phyloP scores from a whole-genome alignment of 2,797 vertebrate genomes.

The Chloroceryle inda region DNA sequence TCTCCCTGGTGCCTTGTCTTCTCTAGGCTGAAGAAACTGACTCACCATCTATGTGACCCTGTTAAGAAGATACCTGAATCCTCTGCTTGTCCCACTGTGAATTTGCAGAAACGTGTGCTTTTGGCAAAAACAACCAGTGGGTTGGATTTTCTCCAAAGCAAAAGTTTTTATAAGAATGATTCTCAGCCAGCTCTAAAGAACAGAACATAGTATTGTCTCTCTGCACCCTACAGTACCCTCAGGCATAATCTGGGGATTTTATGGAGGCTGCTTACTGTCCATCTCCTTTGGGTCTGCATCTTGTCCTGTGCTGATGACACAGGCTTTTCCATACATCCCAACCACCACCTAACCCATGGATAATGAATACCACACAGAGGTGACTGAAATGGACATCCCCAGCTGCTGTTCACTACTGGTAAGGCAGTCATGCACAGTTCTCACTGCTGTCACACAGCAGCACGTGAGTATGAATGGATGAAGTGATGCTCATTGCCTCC shows the following conservation, averaged over 20 bases:
- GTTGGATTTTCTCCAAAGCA: not conserved
- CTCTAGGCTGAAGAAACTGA: not conserved
- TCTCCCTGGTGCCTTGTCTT: not conserved
- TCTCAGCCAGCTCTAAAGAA: not conserved
- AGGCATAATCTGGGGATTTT: not conserved
- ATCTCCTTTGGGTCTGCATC: not conserved
- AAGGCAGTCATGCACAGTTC: fast-evolving
- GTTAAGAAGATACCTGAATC: not conserved
- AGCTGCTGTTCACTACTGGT: not conserved
- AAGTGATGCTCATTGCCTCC: not conserved
- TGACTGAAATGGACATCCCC: not conserved
- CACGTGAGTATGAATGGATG: fast-evolving
- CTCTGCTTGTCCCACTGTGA: not conserved
- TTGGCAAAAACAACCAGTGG: not conserved
- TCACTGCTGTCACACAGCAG: fast-evolving
- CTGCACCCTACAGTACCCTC: not conserved
- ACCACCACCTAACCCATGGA: not conserved
- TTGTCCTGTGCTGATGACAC: not conserved
- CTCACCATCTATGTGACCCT: not conserved
- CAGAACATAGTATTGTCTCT: fast-evolving
- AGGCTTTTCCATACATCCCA: not conserved
- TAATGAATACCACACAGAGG: not conserved
- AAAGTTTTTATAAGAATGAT: not conserved
- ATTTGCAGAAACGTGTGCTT: not conserved
- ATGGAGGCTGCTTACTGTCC: not conserved